Percentiles rank a stretch among this genome's conserved stretches.
Conservation (phyloP, 2,797 vertebrate genomes). For the Melanotaenia parkinsoni region DNA sequence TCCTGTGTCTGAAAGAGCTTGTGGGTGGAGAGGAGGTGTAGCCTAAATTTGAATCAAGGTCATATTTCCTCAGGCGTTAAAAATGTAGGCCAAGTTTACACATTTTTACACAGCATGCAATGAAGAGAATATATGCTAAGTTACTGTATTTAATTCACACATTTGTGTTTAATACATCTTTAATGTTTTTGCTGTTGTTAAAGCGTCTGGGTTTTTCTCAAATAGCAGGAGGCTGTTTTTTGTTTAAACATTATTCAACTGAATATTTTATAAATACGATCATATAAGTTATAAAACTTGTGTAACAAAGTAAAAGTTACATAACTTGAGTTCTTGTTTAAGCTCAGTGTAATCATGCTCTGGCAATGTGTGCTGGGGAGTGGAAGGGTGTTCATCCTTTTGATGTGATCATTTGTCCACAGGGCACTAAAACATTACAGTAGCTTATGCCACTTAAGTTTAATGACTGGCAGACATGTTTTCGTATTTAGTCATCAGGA, state of each 20-base stretch:
- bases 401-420: conserved; percentile 32
- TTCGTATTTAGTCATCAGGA: conserved; percentile 37
- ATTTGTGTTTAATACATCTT: not conserved
- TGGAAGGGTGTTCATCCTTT: conserved; percentile 29
- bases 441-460: conserved; percentile 1
- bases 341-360: not conserved
- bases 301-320: not conserved
- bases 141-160: conserved; percentile 32
- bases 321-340: not conserved
- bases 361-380: conserved; percentile 42
- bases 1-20: conserved; percentile 37
- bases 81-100: conserved; percentile 71
- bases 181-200: not conserved
- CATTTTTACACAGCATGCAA: conserved; percentile 51
- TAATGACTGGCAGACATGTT: conserved; percentile 25
- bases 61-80: conserved; percentile 63
- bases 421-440: conserved; percentile 40
- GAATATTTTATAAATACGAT: too few species aligned
- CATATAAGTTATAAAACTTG: not conserved
- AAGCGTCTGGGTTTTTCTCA: not conserved
- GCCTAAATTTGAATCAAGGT: conserved; percentile 69
- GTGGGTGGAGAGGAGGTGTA: conserved; percentile 70
- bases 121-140: conserved; percentile 11
- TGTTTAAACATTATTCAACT: too few species aligned
- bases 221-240: too few species aligned